phyloP scores from a whole-genome alignment of 1,140 invertebrate genomes.

The Marisa cornuarietis region DNA sequence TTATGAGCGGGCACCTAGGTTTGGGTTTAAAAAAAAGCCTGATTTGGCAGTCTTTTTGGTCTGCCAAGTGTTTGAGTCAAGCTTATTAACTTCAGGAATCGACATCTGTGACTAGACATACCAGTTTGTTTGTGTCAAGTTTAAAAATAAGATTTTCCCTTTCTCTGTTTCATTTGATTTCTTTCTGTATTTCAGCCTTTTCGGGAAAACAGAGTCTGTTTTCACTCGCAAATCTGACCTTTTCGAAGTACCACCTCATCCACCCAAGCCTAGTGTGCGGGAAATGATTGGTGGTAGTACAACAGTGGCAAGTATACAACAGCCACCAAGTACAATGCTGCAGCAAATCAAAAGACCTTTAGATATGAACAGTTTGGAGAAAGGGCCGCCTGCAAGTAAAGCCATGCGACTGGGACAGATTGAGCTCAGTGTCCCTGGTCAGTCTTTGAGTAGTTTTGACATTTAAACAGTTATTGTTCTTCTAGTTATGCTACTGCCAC shows the following conservation, averaged over 20 bases:
- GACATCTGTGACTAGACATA: too few relatives aligned
- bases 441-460: background rate
- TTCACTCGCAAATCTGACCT: constrained; percentile 50
- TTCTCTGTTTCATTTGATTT: constrained; percentile 4
- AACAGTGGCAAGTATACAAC: constrained; percentile 55
- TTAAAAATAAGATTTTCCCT: too few relatives aligned
- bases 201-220: constrained; percentile 58
- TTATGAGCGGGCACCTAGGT: too few relatives aligned
- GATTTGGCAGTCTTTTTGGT: too few relatives aligned
- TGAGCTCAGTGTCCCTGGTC: background rate
- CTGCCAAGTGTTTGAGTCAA: too few relatives aligned
- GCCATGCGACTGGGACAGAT: constrained; percentile 22
- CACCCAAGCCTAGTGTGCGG: constrained; percentile 39
- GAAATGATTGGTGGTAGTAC: constrained; percentile 52
- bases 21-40: too few relatives aligned
- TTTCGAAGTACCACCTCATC: constrained; percentile 27
- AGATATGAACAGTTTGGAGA: constrained; percentile 56
- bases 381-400: constrained; percentile 53
- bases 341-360: constrained; percentile 52
- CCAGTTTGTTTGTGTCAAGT: too few relatives aligned
- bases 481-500: background rate
- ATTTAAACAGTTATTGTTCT: background rate
- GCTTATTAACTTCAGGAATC: too few relatives aligned
- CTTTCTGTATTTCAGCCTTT: constrained; percentile 53
- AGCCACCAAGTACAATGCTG: constrained; percentile 44